Evolutionary conservation across 2,888 invertebrate genomes (phyloP), one percentile per base, ranked within the genome.

Genomic region (Cryptocheilus praepositus): DNA sequence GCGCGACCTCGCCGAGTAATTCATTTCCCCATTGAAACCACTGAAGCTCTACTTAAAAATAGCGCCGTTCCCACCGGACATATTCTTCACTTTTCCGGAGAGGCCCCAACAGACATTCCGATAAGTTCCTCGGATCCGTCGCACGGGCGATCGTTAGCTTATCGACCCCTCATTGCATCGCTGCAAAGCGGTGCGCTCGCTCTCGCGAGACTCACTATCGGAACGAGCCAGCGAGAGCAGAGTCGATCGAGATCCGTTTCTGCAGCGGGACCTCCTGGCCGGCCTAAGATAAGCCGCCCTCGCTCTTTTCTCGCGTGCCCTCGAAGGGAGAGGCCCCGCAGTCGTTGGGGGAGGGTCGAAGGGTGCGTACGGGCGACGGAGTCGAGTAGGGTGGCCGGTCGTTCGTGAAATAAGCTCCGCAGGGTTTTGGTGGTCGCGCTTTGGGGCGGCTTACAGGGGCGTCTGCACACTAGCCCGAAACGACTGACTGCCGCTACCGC

Each of bases 341-440:
- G 45, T 18, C 18, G 52, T 44, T 7, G 52, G 64, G 64, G 64
- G 61, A 67, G 69, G 73, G 52, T 5, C 5, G 60, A 61, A 56
- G 49, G 62, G 52, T 51, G 25, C 4, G 45, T 19, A 25, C 22
- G 55, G 60, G 71, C 64, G 85, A 83, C 82, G 65, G 73, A 70
- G 71, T 76, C 77, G 79, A 73, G 78, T 67, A 67, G 79, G 80
- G 79, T 80, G 74, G 70, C 63, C 79, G 79, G 80, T 77, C 79
- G 79, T 71, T 80, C 79, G 79, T 80, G 79, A 88, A 88, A 88
- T 88, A 87, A 88, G 88, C 88, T 86, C 84, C 80, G 86, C 86
- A 83, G 86, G 86, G 85, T 84, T 86, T 86, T 83, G 84, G 88
- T 83, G 87, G 87, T 87, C 86, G 85, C 82, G 84, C 85, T 85